A percentile compares a stretch with the other conserved stretches of the same genome.
phyloP scores from a whole-genome alignment of 2,888 invertebrate species.

The Agrochola circellaris region DNA sequence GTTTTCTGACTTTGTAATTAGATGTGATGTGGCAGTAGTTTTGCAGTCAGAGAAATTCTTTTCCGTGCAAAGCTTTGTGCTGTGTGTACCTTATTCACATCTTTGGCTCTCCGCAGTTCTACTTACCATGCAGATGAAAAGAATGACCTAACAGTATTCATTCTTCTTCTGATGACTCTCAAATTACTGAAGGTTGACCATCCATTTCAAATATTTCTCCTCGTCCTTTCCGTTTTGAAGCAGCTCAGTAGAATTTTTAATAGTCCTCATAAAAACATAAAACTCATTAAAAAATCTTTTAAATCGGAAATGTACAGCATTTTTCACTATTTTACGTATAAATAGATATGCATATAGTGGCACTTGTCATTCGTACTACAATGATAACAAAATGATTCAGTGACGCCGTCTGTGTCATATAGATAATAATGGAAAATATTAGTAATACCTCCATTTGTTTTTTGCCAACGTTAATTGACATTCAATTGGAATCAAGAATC shows the following conservation, averaged over 20 bases:
- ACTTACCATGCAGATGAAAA: background rate
- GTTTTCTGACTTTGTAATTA: background rate
- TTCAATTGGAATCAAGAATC: background rate
- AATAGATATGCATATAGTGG: conserved; percentile 10
- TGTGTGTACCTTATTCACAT: background rate
- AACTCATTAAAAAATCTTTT: background rate
- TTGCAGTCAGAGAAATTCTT: too few relatives aligned
- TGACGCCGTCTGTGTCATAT: conserved; percentile 26
- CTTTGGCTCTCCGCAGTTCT: background rate
- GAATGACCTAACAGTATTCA: background rate
- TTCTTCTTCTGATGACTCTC: background rate
- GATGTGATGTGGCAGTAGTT: background rate
- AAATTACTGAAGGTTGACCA: too few relatives aligned
- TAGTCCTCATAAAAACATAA: background rate
- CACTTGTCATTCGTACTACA: conserved; percentile 4
- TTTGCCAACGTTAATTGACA: conserved; percentile 6
- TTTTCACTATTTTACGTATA: background rate
- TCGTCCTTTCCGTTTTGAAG: background rate
- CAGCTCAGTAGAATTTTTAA: background rate
- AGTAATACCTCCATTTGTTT: conserved; percentile 10
- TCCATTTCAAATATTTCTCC: background rate
- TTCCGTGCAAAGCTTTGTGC: too few relatives aligned
- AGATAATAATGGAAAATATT: conserved; percentile 39
- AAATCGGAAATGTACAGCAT: background rate
- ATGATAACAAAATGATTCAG: conserved; percentile 39